These are phyloP conservation scores for Arothron firmamentum DNA, from an alignment of 2,113 vertebrate genomes.

Conservation along the genomic window DNA sequence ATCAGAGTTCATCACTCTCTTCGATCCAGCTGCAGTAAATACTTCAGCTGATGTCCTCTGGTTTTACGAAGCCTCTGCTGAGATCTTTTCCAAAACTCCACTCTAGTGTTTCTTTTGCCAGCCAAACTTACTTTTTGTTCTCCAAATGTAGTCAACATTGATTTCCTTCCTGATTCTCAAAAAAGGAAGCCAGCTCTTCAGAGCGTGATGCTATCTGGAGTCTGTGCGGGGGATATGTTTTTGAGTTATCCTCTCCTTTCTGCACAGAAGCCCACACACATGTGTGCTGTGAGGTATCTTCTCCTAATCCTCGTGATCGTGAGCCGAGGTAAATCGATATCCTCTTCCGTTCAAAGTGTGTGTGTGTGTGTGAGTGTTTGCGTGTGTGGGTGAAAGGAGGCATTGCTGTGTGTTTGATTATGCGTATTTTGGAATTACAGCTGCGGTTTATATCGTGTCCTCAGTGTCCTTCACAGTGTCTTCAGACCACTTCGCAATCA, in stretches of 20 bases:
- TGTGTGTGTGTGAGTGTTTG: slow-evolving; percentile 32
- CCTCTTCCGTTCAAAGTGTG: slow-evolving; percentile 15
- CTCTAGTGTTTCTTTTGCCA: no score
- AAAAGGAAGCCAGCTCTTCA: slow-evolving; percentile 32
- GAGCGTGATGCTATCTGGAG: neutral
- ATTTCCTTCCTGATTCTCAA: slow-evolving; percentile 54
- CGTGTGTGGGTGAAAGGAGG: slow-evolving; percentile 26
- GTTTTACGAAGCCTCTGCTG: no score
- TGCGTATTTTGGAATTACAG: neutral
- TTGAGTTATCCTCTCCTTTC: slow-evolving; percentile 21
- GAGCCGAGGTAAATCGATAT: slow-evolving; percentile 57
- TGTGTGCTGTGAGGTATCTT: slow-evolving; percentile 46
- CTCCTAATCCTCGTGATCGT: slow-evolving; percentile 39
- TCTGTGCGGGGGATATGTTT: slow-evolving; percentile 15
- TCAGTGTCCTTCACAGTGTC: slow-evolving; percentile 31
- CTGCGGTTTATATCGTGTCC: neutral
- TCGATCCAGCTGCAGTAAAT: no score
- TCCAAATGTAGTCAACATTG: slow-evolving; percentile 5
- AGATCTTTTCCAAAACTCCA: no score
- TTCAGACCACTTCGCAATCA: slow-evolving; percentile 34
- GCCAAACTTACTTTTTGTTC: no score
- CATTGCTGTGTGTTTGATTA: neutral
- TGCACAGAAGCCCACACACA: slow-evolving; percentile 49
- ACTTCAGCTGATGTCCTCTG: no score
- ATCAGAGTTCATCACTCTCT: no score